These are phyloP conservation scores for Amaurobius ferox DNA, from an alignment of 2,888 invertebrate species.

Conservation along the genomic window DNA sequence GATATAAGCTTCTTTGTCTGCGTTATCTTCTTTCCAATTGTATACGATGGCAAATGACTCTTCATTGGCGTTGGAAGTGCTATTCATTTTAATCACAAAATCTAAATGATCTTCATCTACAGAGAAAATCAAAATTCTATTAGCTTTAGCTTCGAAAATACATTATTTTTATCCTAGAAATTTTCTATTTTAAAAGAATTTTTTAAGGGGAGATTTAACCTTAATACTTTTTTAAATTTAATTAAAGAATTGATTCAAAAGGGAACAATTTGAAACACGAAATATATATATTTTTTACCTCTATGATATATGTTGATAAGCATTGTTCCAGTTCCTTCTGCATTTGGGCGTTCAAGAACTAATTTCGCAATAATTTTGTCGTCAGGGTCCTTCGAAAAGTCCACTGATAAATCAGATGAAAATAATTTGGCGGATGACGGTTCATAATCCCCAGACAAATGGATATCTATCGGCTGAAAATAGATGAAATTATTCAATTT, in stretches of 20 bases:
- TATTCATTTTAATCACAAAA: slow-evolving; percentile 42
- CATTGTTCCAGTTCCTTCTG: not conserved
- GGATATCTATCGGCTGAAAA: slow-evolving; percentile 54
- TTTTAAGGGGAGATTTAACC: too few species aligned
- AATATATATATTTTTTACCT: too few species aligned
- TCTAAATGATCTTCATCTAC: slow-evolving; percentile 50
- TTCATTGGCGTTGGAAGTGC: slow-evolving; percentile 26
- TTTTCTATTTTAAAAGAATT: too few species aligned
- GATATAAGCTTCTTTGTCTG: slow-evolving; percentile 26
- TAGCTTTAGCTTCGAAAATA: not conserved
- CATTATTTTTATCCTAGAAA: not conserved
- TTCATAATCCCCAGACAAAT: slow-evolving; percentile 31
- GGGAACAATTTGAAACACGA: too few species aligned
- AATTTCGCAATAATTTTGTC: slow-evolving; percentile 58
- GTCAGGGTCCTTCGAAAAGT: slow-evolving; percentile 61
- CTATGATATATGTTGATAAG: slow-evolving; percentile 49
- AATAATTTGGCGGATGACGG: slow-evolving; percentile 25
- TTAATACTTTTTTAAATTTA: too few species aligned
- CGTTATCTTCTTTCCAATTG: slow-evolving; percentile 45
- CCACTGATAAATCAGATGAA: slow-evolving; percentile 37
- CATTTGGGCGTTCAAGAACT: slow-evolving; percentile 13
- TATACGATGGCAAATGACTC: slow-evolving; percentile 22
- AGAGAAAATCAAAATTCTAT: not conserved
- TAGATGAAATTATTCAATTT: not conserved
- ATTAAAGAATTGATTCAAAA: too few species aligned